Evolutionary conservation across 1,140 invertebrate species (phyloP), one percentile per base, ranked within the genome.

Genomic region (Nebria ingens): DNA sequence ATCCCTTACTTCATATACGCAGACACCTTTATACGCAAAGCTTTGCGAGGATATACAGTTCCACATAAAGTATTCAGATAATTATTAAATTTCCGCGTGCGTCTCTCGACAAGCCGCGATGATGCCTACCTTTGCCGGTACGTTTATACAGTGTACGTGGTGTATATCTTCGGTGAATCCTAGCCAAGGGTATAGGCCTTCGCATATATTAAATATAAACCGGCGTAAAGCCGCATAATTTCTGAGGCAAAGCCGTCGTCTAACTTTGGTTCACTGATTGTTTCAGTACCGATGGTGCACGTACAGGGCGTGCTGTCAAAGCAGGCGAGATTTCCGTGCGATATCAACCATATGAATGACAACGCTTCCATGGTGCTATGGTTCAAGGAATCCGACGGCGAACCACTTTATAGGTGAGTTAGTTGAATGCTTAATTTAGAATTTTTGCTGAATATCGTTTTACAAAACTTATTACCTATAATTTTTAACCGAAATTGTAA

Each of bases 351-450:
- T 1, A 76, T 81, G 57, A 84, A 87, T 65, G 88, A 91, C 71
- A 80, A 81, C 2, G 85, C 91, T 42, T 85, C 87, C 53, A 90
- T 92, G 85, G 88, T 92, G 51, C 76, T 92, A 3, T 92, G 88
- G 87, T 91, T 90, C 71, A 88, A 88, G 67, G 87, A 88, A 67
- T 80, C 82, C 38, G 87, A 87, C 63, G 84, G 85, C 52, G 88
- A 90, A 62, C 87, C 88, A 11, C 75, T 92, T 55, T 91, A 90
- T 77, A 89, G 87, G 88, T 90, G 73, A 78, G 69, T 45, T 45
- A 45, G 13, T 4, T 29, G 4, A 13, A 29, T 13, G 13, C 4
- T 29, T 13, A 29, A 29, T 29, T n/a, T n/a, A n/a, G n/a, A n/a
- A n/a, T n/a, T n/a, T n/a, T n/a, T n/a, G n/a, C n/a, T n/a, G n/a